These are phyloP conservation scores for Lapara coniferarum DNA, from an alignment of 2,888 invertebrate genomes.

Conservation along the genomic window DNA sequence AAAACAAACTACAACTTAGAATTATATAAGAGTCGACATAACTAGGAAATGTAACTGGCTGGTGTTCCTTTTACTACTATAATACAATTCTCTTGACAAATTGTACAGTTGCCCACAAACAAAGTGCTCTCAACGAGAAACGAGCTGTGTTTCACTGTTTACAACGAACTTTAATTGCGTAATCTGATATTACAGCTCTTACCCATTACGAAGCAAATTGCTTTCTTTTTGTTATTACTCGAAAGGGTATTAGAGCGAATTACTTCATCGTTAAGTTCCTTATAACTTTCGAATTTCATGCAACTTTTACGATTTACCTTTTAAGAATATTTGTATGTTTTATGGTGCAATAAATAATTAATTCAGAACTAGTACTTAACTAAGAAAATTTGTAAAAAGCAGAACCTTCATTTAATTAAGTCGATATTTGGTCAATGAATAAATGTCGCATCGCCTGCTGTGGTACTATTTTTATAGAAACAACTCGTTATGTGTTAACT, in stretches of 20 bases:
- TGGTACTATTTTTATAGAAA: no score
- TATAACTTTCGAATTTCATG: conserved; percentile 9
- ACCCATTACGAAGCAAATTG: conserved; percentile 45
- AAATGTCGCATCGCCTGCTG: no score
- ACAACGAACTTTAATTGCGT: conserved; percentile 60
- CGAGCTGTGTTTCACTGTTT: conserved; percentile 50
- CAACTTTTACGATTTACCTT: conserved; percentile 5
- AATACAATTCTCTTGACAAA: conserved; percentile 59
- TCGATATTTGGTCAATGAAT: no score
- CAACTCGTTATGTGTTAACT: no score
- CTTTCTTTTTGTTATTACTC: conserved; percentile 43
- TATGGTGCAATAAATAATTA: background rate
- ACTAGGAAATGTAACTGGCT: conserved; percentile 20
- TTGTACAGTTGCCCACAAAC: conserved; percentile 50
- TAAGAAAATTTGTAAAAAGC: no score
- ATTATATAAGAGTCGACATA: conserved; percentile 21
- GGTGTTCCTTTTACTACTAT: conserved; percentile 33
- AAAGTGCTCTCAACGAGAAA: conserved; percentile 55
- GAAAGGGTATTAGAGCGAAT: conserved; percentile 28
- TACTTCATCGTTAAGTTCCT: conserved; percentile 22
- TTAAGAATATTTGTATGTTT: background rate
- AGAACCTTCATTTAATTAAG: no score
- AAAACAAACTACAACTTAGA: conserved; percentile 28
- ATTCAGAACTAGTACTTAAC: background rate
- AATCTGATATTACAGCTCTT: conserved; percentile 53